Evolutionary conservation across 2,888 invertebrate species (phyloP).

Genomic region (Nemurella pictetii): DNA sequence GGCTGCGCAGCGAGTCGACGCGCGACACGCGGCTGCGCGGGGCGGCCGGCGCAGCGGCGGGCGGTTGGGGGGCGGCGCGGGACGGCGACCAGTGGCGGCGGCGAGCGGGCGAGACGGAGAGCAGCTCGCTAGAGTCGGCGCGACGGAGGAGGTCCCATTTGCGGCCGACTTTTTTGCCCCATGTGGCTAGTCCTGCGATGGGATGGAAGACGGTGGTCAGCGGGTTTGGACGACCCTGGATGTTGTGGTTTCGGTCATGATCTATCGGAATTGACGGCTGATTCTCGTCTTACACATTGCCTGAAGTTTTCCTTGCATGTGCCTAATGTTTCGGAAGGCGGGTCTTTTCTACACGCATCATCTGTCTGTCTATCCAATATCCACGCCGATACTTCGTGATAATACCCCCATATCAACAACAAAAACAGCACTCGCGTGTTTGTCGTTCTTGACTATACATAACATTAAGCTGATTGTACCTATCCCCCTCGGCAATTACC

Average conservation of each 20-base stretch:
- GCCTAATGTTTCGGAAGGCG: not conserved
- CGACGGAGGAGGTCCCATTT: conserved; percentile 64
- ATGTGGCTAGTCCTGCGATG: conserved; percentile 60
- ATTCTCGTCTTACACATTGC: not conserved
- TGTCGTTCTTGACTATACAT: no score
- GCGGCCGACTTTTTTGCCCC: conserved; percentile 62
- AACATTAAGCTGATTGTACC: not conserved
- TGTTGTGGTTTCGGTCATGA: not conserved
- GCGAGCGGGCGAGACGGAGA: conserved; percentile 52
- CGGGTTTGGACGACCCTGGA: not conserved
- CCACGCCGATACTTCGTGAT: not conserved
- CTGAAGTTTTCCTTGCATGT: not conserved
- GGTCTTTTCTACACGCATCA: not conserved
- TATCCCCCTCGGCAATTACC: not conserved
- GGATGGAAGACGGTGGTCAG: not conserved
- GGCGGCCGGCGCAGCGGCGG: conserved; percentile 47
- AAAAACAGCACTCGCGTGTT: not conserved
- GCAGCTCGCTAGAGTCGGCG: conserved; percentile 60
- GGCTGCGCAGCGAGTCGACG: conserved; percentile 59
- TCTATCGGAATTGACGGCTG: not conserved
- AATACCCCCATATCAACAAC: not conserved
- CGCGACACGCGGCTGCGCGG: conserved; percentile 51
- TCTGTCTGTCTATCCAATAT: not conserved
- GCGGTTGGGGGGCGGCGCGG: conserved; percentile 40
- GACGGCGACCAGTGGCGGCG: conserved; percentile 55